Conservation (phyloP, 2,113 vertebrate genomes). For the Thomomys bottae region DNA sequence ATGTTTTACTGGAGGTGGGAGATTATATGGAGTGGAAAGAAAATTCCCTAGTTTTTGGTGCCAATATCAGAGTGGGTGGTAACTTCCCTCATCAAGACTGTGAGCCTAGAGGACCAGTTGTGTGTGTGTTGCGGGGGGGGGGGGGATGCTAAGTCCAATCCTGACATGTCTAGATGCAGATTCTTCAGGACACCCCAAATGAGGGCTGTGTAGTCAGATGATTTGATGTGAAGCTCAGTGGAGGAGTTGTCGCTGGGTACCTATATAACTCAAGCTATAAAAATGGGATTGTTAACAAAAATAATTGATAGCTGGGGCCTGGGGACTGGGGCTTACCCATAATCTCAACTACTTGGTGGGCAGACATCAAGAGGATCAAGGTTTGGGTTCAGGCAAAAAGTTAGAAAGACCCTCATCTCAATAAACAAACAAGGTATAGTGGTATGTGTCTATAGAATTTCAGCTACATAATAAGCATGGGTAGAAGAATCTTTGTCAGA, state of each 20-base stretch:
- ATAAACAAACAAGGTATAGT: too few relatives aligned
- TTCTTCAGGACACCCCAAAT: not conserved
- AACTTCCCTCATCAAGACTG: not conserved
- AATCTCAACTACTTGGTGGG: too few relatives aligned
- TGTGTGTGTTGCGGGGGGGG: too few relatives aligned
- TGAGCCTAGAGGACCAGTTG: not conserved
- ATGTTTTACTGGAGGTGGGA: not conserved
- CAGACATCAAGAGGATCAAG: too few relatives aligned
- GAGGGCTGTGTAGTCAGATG: not conserved
- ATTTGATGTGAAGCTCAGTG: not conserved
- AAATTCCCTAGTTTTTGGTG: not conserved
- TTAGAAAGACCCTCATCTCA: too few relatives aligned
- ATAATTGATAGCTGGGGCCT: not conserved
- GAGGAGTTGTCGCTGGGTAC: not conserved
- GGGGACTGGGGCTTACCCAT: too few relatives aligned
- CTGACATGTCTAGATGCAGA: not conserved
- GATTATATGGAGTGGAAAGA: not conserved
- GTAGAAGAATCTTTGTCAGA: too few relatives aligned
- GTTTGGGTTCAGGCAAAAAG: too few relatives aligned
- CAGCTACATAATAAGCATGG: too few relatives aligned
- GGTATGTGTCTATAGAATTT: too few relatives aligned
- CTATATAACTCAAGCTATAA: not conserved
- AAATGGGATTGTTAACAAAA: constrained; percentile 17
- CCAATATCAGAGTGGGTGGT: not conserved
- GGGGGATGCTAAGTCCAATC: not conserved